Evolutionary conservation across 1,140 invertebrate genomes (phyloP), one percentile per base, ranked within the genome.

Genomic region (Anthonomus grandis): DNA sequence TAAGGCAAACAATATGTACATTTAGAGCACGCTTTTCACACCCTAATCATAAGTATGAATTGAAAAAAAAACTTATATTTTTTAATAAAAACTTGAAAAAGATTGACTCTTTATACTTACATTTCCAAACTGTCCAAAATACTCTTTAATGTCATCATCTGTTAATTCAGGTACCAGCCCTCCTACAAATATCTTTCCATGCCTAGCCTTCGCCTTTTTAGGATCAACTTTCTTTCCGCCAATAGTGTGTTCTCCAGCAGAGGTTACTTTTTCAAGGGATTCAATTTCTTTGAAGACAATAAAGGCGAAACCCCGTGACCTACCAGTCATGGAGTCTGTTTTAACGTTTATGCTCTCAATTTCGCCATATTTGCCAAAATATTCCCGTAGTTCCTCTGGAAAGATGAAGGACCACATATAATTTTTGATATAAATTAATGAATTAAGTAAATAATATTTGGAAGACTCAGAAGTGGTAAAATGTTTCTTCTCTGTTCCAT

Each of bases 121-220:
- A 57, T 82, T 91, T 73, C 93, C 93, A 78, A 89, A 95, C 72
- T 93, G 87, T 54, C 83, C 79, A 70, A 97, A 97, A 76, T 91
- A 94, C 60, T 81, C 85, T 69, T 90, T 93, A 62, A 97, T 95
- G 68, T 96, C 93, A 67, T 93, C 91, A 77, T 97, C 93, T 41
- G 86, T 84, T 25, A 94, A 82, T 77, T 95, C 91, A 68, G 87
- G 86, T 48, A 90, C 89, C 23, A 97, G 79, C 38, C 93, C 93
- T 60, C 94, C 94, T 61, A 96, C 93, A 79, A 96, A 97, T 57
- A 97, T 93, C 79, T 96, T 96, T 15, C 91, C 92, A 70, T 91
- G 88, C 55, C 92, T 81, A 0, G 92, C 92, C 74, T 95, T 95
- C 0, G 93, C 93, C 73, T 94, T 94, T 69, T 96, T 96, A 3